A percentile compares a stretch with the other conserved stretches of the same genome.
phyloP scores from a whole-genome alignment of 2,888 invertebrate genomes.

The Celastrina argiolus region DNA sequence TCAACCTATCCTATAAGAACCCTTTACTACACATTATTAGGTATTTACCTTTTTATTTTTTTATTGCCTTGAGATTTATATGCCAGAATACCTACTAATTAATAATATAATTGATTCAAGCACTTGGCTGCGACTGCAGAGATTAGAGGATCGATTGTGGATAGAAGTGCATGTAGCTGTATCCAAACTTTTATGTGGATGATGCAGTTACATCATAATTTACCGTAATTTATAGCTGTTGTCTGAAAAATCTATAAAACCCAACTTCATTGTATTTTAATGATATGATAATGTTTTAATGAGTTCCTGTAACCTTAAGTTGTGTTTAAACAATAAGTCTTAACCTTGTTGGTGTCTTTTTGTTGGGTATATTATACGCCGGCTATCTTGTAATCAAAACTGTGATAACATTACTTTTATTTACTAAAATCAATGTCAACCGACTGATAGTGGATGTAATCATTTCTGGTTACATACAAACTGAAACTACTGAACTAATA shows the following conservation, averaged over 20 bases:
- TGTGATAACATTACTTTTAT: constrained; percentile 10
- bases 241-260: not conserved
- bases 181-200: not conserved
- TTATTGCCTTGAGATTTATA: too few species aligned
- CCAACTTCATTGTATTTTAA: constrained; percentile 10
- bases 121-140: too few species aligned
- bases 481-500: not conserved
- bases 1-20: too few species aligned
- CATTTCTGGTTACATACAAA: not conserved
- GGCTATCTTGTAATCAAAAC: constrained; percentile 9
- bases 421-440: constrained; percentile 7
- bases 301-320: constrained; percentile 16
- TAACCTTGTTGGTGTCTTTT: constrained; percentile 11
- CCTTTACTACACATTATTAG: too few species aligned
- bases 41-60: too few species aligned
- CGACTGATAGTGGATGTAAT: not conserved
- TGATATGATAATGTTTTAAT: constrained; percentile 19
- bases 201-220: not conserved
- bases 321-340: constrained; percentile 16
- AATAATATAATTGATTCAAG: too few species aligned
- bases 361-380: constrained; percentile 1
- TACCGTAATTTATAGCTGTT: not conserved
- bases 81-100: too few species aligned
- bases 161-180: not conserved
- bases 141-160: not conserved